phyloP scores from a whole-genome alignment of 2,888 invertebrate genomes.

The Xestia sexstrigata region DNA sequence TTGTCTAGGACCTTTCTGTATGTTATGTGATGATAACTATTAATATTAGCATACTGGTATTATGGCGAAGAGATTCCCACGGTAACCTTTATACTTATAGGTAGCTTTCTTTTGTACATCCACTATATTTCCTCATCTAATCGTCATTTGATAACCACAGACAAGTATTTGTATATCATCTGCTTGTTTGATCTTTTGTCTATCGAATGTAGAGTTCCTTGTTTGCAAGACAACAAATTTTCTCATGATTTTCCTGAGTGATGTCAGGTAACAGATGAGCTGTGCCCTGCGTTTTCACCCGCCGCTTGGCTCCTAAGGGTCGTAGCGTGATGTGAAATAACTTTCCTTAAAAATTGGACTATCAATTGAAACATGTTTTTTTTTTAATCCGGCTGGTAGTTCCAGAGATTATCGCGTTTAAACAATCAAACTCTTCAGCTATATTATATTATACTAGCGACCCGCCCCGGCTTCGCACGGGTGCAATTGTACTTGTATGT shows the following conservation, averaged over 20 bases:
- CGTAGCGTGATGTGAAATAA: neutral
- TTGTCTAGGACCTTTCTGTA: neutral
- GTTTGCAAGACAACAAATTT: neutral
- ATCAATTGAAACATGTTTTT: no score
- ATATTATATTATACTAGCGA: no score
- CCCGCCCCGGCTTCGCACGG: no score
- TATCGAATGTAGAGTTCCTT: neutral
- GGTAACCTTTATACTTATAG: no score
- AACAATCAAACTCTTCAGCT: no score
- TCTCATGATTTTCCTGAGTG: neutral
- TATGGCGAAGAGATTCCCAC: neutral
- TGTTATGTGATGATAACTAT: neutral
- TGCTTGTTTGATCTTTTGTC: neutral
- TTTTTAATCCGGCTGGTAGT: no score
- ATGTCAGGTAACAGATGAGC: neutral
- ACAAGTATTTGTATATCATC: neutral
- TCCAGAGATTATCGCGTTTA: no score
- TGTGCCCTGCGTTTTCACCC: neutral
- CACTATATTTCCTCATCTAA: neutral
- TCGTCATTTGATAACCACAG: neutral
- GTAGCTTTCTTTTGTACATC: neutral
- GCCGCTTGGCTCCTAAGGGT: neutral
- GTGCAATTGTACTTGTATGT: no score
- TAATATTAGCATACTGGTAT: slow-evolving; percentile 15
- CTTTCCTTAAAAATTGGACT: neutral